Conservation (phyloP, 2,113 vertebrate species). For the Willisornis vidua region DNA sequence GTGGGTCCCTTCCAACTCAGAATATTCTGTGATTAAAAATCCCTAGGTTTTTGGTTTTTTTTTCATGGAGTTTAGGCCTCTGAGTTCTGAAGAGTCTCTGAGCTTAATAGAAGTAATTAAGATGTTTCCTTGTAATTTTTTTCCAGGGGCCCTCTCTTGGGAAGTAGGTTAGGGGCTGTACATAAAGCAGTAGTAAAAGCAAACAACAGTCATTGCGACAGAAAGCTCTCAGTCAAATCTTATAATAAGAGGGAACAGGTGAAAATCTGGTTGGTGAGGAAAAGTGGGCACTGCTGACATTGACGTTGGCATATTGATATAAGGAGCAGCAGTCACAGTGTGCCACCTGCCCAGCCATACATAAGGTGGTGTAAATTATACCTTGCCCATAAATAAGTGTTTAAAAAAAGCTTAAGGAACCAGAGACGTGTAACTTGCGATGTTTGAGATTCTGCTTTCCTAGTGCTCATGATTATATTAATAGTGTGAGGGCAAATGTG, state of each 20-base stretch:
- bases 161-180: neutral
- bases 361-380: constrained; percentile 59
- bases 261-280: neutral
- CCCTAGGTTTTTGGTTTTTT: neutral
- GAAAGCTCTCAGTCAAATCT: neutral
- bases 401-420: constrained; percentile 64
- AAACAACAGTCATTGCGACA: neutral
- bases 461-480: constrained; percentile 24
- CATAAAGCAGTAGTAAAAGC: neutral
- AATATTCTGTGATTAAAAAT: neutral
- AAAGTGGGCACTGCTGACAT: neutral
- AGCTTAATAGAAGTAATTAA: neutral
- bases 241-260: constrained; percentile 9
- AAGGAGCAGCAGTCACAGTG: constrained; percentile 14
- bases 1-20: neutral
- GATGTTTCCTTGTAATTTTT: neutral
- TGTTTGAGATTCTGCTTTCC: constrained; percentile 19
- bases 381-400: constrained; percentile 60
- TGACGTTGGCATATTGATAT: neutral
- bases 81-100: neutral
- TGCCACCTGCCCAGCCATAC: constrained; percentile 39
- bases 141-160: neutral
- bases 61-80: neutral
- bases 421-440: constrained; percentile 7
- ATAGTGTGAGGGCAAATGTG: neutral